Evolutionary conservation across 2,888 invertebrate genomes (phyloP), one percentile per base, ranked within the genome.

Genomic region (Hoplodrina ambigua): DNA sequence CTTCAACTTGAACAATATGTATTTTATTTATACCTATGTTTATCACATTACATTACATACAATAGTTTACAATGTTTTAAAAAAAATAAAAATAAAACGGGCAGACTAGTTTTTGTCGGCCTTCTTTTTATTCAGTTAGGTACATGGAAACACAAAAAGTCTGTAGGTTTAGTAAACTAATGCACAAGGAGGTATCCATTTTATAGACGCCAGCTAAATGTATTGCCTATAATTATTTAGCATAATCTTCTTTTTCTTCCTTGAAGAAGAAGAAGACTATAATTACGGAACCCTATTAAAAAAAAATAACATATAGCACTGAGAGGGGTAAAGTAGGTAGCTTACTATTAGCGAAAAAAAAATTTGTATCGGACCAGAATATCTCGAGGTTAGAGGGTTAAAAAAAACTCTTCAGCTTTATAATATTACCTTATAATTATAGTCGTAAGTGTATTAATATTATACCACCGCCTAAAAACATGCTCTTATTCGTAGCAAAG

Each of bases 1-100:
- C 90, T 88, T 89, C 85, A 90, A 88, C 87, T 88, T 88, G 82
- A 75, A 81, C 65, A 63, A 70, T 64, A 60, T 58, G 30, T 33
- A 37, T n/a, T 41, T 50, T 50, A 30, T 41, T 50, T 50, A 30
- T 58, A 53, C 44, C 17, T 68, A 46, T 44, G 49, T 41, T 49
- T 46, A 69, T 49, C 17, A 49, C 75, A 37, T 53, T 25, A 25
- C 25, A 25, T 53, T 25, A 25, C 25, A 25, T 53, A 67, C 52
- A 67, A 75, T 46, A 67, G 52, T 49, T 75, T 46, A 50, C 19
- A 74, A 66, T 56, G 56, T 30, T 57, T 30, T 19, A 53, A 37
- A 53, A 13, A 67, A 67, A 66, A 44, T 30, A 49, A 56, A 57
- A 75, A 56, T 11, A 46, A 46, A 46, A 53, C 11, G 3, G 30